These are phyloP conservation scores for Chelonoidis abingdonii DNA, from an alignment of 2,113 vertebrate genomes.

Conservation along the genomic window DNA sequence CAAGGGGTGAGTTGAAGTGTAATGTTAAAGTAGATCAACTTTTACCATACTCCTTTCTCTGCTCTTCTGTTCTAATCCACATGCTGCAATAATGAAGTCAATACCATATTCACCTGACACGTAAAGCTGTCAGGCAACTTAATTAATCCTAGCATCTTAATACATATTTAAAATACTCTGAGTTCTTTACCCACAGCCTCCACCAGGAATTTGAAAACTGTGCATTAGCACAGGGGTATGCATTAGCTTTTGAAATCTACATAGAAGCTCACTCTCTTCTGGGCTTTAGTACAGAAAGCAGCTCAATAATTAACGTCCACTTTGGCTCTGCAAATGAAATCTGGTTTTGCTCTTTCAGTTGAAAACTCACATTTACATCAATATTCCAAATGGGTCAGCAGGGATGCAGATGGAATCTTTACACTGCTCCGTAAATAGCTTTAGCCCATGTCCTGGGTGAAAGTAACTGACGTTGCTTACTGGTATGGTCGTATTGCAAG, in stretches of 20 bases:
- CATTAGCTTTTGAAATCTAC: neutral
- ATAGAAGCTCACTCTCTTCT: neutral
- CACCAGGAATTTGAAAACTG: neutral
- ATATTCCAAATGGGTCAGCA: neutral
- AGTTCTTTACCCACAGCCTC: neutral
- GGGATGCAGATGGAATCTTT: neutral
- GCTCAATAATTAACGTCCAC: neutral
- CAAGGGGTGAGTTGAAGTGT: neutral
- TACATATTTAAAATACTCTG: neutral
- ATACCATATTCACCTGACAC: neutral
- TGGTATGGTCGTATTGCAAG: too few relatives aligned
- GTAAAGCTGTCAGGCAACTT: neutral
- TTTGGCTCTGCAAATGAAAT: neutral
- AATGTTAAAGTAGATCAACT: conserved; percentile 5
- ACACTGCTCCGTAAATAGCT: neutral
- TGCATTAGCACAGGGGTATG: neutral
- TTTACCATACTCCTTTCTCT: neutral
- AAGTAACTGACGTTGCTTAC: too few relatives aligned
- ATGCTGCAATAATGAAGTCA: neutral
- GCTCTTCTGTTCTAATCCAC: neutral
- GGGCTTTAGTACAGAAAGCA: neutral
- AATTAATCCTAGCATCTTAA: neutral
- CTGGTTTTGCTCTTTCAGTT: neutral
- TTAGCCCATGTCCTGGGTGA: neutral
- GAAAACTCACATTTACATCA: neutral